Percentiles rank a stretch among this genome's conserved stretches.
phyloP scores from a whole-genome alignment of 1,140 invertebrate genomes.

The Trachymyrmex cornetzi region DNA sequence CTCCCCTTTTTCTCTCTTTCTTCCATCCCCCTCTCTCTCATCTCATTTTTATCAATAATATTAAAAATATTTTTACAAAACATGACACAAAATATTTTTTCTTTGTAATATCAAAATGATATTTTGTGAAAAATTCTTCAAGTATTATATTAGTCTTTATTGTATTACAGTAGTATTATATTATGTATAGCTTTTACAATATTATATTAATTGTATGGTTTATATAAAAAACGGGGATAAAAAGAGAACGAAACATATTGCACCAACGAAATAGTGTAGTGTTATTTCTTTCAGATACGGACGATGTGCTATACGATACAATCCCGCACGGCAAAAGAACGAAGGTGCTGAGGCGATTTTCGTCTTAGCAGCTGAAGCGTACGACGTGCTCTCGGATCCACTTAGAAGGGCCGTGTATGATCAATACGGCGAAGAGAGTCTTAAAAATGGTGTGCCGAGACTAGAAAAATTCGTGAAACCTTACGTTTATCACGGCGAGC shows the following conservation, averaged over 20 bases:
- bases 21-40: not conserved
- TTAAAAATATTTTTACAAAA: not conserved
- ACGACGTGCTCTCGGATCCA: conserved; percentile 92
- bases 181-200: not conserved
- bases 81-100: not conserved
- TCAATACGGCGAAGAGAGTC: conserved; percentile 95
- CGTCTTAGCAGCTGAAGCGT: conserved; percentile 90
- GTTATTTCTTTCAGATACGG: conserved; percentile 84
- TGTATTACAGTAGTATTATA: not conserved
- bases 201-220: not conserved
- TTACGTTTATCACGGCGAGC: conserved; percentile 94
- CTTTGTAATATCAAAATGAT: not conserved
- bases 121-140: not conserved
- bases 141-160: not conserved
- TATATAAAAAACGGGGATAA: not conserved
- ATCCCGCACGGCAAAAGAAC: conserved; percentile 83
- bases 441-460: conserved; percentile 92
- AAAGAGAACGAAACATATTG: not conserved
- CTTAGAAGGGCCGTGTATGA: conserved; percentile 93
- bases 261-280: conserved; percentile 15
- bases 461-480: conserved; percentile 89
- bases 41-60: not conserved
- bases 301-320: conserved; percentile 90
- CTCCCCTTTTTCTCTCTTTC: not conserved
- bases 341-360: conserved; percentile 76